Evolutionary conservation across 2,113 vertebrate genomes (phyloP).

Genomic region (Mesitornis unicolor): DNA sequence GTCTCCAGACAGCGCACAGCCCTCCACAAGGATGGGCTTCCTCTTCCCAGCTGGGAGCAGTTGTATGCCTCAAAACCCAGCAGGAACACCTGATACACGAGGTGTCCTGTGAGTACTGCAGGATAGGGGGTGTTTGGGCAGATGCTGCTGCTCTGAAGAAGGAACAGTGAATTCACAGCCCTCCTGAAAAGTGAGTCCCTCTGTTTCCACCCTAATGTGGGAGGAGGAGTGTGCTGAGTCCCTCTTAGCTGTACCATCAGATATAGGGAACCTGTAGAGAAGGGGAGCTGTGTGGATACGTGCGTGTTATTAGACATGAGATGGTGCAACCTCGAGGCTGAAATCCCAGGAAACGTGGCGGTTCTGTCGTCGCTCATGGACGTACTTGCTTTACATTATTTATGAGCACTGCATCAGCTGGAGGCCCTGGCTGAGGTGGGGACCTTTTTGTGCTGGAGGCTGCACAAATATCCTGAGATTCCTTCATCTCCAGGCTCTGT

Average conservation of each 20-base stretch:
- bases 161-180: background rate
- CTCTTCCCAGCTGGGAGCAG: background rate
- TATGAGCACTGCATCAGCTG: background rate
- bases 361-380: background rate
- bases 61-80: background rate
- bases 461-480: background rate
- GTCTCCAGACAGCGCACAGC: background rate
- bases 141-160: background rate
- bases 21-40: background rate
- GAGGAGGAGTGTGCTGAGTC: background rate
- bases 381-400: background rate
- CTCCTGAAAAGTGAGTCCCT: background rate
- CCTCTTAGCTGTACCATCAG: background rate
- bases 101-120: background rate
- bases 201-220: background rate
- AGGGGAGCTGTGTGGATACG: background rate
- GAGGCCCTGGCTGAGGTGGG: background rate
- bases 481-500: background rate
- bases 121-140: background rate
- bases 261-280: background rate
- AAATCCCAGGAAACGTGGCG: background rate
- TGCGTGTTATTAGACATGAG: background rate
- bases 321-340: background rate
- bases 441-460: background rate
- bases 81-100: background rate